Conservation (phyloP, 1,140 invertebrate genomes). For the Trichogramma pretiosum region DNA sequence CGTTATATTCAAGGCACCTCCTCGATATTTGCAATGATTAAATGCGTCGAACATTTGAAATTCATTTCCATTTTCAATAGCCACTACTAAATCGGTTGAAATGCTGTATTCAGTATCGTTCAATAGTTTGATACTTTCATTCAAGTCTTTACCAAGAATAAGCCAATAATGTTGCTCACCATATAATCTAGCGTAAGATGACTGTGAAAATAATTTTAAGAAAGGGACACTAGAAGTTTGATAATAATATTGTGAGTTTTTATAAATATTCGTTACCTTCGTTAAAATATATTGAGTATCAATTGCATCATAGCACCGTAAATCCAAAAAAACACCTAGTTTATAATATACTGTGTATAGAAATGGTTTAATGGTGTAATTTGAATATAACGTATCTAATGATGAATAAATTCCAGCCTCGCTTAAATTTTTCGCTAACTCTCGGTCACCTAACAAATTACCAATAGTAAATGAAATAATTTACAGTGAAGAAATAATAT, state of each 20-base stretch:
- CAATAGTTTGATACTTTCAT: conserved; percentile 15
- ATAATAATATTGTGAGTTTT: not conserved
- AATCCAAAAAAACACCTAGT: conserved; percentile 25
- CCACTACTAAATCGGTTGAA: conserved; percentile 25
- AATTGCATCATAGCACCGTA: conserved; percentile 21
- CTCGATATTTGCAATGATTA: conserved; percentile 30
- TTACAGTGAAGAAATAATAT: too few species aligned
- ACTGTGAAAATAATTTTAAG: conserved; percentile 16
- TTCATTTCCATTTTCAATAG: conserved; percentile 16
- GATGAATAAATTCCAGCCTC: conserved; percentile 22
- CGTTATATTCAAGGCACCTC: conserved; percentile 27
- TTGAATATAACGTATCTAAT: conserved; percentile 12
- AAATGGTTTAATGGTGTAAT: conserved; percentile 19
- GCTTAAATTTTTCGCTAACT: conserved; percentile 23
- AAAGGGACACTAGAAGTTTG: not conserved
- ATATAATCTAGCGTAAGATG: conserved; percentile 23
- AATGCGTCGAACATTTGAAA: conserved; percentile 26
- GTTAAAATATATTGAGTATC: conserved; percentile 19
- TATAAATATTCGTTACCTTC: too few species aligned
- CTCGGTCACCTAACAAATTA: conserved; percentile 21
- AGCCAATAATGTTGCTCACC: conserved; percentile 28
- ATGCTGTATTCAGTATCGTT: conserved; percentile 27
- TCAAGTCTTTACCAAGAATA: conserved; percentile 23
- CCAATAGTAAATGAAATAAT: too few species aligned
- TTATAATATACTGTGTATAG: conserved; percentile 17